phyloP scores from a whole-genome alignment of 1,140 invertebrate genomes.

The Lepidurus packardi region DNA sequence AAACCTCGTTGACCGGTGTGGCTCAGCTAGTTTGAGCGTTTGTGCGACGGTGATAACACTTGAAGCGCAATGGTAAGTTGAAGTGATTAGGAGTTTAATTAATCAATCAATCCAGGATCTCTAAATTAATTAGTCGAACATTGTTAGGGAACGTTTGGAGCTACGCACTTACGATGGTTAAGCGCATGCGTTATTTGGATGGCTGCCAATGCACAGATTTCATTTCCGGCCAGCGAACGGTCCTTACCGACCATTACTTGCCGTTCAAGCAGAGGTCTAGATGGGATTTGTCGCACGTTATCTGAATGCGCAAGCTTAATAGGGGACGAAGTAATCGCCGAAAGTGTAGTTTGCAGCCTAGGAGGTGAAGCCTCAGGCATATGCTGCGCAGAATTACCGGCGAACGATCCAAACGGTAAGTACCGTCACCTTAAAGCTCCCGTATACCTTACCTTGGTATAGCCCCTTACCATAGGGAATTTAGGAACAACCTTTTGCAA shows the following conservation, averaged over 20 bases:
- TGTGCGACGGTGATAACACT: background rate
- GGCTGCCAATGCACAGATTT: background rate
- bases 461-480: background rate
- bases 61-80: background rate
- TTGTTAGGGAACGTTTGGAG: background rate
- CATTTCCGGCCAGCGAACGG: background rate
- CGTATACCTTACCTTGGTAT: background rate
- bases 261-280: background rate
- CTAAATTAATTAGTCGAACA: background rate
- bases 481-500: background rate
- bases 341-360: background rate
- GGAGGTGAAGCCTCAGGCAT: background rate
- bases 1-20: background rate
- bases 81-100: no score
- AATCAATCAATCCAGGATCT: no score
- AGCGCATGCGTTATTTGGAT: background rate
- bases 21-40: background rate
- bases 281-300: background rate
- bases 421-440: no score
- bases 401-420: background rate
- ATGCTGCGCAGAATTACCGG: background rate
- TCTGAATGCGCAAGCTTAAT: background rate
- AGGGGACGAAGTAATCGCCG: background rate
- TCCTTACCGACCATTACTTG: background rate
- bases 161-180: background rate